Base-by-base conservation (phyloP, 1,140 invertebrate genomes). In the Drosophila pseudoananassae region DNA sequence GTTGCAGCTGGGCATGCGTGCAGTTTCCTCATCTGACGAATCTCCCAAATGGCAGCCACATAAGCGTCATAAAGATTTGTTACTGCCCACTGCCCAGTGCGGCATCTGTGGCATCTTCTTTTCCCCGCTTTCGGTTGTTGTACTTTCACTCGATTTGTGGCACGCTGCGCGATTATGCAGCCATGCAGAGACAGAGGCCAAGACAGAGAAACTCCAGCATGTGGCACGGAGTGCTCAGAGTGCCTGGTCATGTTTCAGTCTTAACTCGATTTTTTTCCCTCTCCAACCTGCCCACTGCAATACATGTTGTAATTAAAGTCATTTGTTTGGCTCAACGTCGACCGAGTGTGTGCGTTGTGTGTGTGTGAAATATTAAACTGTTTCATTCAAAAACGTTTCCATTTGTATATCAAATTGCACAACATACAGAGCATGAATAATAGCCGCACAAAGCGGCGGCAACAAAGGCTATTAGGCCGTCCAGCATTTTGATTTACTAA, bases 351-450 rank as follows among this genome's bases (percentile, higher is more conserved):
- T 52, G 69, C 20, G 25, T 7, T 27, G 25, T 6, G 25, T 59
- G 51, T 56, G 54, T 50, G 59, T 56, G 38, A 53, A 33, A 69
- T 57, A 66, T 64, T 64, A 49, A 72, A 63, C 46, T 77, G 50
- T 70, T 77, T 58, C 78, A 66, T 68, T 75, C 52, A 58, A 23
- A 80, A 51, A 54, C 36, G 40, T 9, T 50, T 50, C 27, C 63
- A 75, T 65, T 57, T 63, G n/a, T 20, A 17, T 79, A 79, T 80
- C 66, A 49, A 46, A 69, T 84, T 85, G 66, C 72, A 65, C 59
- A 80, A 85, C 63, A 79, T 84, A 45, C 79, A 61, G 77, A 87
- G 81, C 81, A 84, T 84, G 77, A 87, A 77, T 58, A 55, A 51
- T 38, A 55, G 40, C 33, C 70, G 10, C 15, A 38, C 59, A 66